phyloP scores from a whole-genome alignment of 2,888 invertebrate genomes.

The Callinectes sapidus region DNA sequence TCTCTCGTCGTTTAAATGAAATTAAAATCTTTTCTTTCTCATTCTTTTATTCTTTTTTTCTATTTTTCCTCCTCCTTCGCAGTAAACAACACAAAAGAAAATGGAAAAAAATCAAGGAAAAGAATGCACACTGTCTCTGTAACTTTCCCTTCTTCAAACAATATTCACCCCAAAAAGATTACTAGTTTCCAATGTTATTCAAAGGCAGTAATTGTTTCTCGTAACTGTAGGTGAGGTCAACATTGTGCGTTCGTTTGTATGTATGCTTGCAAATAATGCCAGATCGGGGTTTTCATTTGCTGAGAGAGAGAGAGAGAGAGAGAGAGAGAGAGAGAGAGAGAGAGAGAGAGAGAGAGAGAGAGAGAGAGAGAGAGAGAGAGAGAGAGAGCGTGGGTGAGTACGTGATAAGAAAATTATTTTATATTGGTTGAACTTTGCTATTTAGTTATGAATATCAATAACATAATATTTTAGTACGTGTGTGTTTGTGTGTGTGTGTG shows the following conservation, averaged over 20 bases:
- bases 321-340: neutral
- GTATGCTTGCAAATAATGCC: neutral
- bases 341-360: conserved; percentile 38
- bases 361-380: conserved; percentile 45
- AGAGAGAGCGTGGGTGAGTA: neutral
- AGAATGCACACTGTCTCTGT: neutral
- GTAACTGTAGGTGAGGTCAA: neutral
- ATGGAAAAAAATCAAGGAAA: neutral
- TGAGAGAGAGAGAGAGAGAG: conserved; percentile 27
- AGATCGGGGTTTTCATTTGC: neutral
- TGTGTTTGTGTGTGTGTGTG: conserved; percentile 17
- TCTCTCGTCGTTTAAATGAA: neutral
- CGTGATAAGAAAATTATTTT: neutral
- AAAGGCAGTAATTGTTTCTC: neutral
- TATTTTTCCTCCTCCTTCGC: neutral
- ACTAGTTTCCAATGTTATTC: neutral
- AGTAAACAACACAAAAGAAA: neutral
- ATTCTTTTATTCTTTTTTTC: neutral
- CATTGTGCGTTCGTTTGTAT: neutral
- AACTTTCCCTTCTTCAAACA: neutral
- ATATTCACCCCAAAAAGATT: neutral
- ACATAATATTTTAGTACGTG: neutral
- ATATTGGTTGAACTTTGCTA: neutral
- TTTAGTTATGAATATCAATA: neutral
- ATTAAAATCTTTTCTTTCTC: neutral